Evolutionary conservation across 2,113 vertebrate genomes (phyloP), one percentile per base, ranked within the genome.

Genomic region (Uria aalge): DNA sequence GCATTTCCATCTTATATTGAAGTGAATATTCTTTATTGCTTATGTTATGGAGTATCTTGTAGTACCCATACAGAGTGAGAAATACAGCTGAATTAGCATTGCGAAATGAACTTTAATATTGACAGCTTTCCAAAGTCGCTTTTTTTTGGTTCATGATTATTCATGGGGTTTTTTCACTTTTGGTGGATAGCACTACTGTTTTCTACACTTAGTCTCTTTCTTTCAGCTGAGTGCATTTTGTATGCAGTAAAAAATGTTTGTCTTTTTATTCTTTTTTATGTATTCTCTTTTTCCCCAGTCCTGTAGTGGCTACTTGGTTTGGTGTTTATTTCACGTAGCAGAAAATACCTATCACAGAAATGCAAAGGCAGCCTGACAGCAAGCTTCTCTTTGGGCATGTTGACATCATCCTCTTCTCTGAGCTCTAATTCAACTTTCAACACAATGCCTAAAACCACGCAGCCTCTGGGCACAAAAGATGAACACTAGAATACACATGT

Each of bases 331-430:
- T 80, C 76, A 85, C 22, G 71, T 21, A 43, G 73, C 71, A 95
- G 90, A 96, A 97, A 95, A 94, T 79, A 89, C 24, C 77, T 67
- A 63, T 38, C 56, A 78, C 47, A 95, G 90, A 96, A 96, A 90
- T 32, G 90, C 84, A 96, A 77, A 94, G 63, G 84, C 85, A 92
- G 79, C 43, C 68, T 92, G 60, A 85, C 84, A 87, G 71, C 66
- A 66, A 55, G 80, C 66, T 92, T 72, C 85, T 92, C 88, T 95
- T 87, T 84, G 88, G 90, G 52, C 76, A 87, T 9, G 75, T 85
- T 96, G 82, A 97, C 96, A 97, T 97, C 95, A 96, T 92, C 74
- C 95, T 91, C 47, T 64, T 81, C 74, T 94, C 93, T 95, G 92
- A 95, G 92, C 92, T 84, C 88, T 75, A 96, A 96, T 94, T 96